These are phyloP conservation scores for Ochotona princeps DNA, from an alignment of 2,113 vertebrate species.

Conservation along the genomic window DNA sequence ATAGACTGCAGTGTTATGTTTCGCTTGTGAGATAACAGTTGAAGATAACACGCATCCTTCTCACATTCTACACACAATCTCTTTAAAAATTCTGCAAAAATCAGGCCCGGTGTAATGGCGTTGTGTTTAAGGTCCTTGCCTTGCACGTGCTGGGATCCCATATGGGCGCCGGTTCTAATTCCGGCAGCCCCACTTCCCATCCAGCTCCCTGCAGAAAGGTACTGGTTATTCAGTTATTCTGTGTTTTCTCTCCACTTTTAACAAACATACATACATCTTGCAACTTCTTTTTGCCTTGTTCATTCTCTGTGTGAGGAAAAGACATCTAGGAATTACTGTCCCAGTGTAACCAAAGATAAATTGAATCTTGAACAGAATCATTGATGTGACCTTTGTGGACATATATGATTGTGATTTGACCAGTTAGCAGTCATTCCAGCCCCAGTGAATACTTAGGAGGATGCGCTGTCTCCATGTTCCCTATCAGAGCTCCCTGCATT, in stretches of 20 bases:
- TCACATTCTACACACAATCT: background rate
- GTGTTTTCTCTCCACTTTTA: background rate
- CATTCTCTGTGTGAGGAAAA: background rate
- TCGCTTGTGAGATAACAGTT: background rate
- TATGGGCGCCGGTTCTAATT: too few species aligned
- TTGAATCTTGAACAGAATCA: background rate
- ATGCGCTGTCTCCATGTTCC: background rate
- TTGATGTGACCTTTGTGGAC: background rate
- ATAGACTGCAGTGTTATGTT: background rate
- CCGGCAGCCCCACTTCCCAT: too few species aligned
- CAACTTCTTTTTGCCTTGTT: background rate
- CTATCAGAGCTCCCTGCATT: background rate
- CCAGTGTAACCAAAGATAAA: background rate
- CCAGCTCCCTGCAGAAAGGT: too few species aligned
- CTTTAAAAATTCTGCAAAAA: background rate
- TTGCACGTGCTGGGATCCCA: too few species aligned
- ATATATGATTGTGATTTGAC: background rate
- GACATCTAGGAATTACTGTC: background rate
- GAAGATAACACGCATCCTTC: background rate
- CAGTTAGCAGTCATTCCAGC: background rate
- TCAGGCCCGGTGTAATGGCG: too few species aligned
- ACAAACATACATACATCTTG: background rate
- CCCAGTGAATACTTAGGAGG: too few species aligned
- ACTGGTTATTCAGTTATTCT: background rate
- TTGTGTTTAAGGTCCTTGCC: too few species aligned